Conservation (phyloP, 2,113 vertebrate species). For the Enhydra lutris region DNA sequence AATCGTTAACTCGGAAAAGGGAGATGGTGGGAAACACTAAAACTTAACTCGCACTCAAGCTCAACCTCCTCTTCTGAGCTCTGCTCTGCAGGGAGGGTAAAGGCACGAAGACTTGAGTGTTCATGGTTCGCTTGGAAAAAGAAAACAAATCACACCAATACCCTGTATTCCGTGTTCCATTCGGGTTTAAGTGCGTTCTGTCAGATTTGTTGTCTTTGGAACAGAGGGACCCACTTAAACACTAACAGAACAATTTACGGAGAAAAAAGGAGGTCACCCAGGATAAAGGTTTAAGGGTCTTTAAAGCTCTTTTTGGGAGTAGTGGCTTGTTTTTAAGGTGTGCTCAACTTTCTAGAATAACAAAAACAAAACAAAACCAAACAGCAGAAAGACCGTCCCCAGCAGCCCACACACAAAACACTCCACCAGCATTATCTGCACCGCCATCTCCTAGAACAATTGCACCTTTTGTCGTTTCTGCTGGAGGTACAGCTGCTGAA, state of each 20-base stretch:
- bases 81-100: neutral
- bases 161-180: neutral
- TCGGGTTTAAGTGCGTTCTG: neutral
- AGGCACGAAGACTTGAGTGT: neutral
- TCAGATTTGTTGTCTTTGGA: neutral
- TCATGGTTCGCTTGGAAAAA: neutral
- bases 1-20: constrained; percentile 58
- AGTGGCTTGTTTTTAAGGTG: neutral
- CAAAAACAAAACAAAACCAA: constrained; percentile 51
- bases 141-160: neutral
- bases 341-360: constrained; percentile 44
- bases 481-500: constrained; percentile 57
- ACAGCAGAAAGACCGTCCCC: constrained; percentile 57
- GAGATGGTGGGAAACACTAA: constrained; percentile 46
- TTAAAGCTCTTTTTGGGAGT: neutral
- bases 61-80: neutral
- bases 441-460: constrained; percentile 56
- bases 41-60: neutral
- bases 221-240: neutral
- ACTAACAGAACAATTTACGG: neutral
- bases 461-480: constrained; percentile 66
- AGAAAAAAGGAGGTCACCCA: neutral
- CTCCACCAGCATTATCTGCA: constrained; percentile 1
- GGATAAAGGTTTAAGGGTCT: neutral
- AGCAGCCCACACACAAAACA: constrained; percentile 43